A percentile compares a stretch with the other conserved stretches of the same genome.
Evolutionary conservation across 2,888 invertebrate genomes (phyloP).

Genomic region (Pseudanteris insignis): DNA sequence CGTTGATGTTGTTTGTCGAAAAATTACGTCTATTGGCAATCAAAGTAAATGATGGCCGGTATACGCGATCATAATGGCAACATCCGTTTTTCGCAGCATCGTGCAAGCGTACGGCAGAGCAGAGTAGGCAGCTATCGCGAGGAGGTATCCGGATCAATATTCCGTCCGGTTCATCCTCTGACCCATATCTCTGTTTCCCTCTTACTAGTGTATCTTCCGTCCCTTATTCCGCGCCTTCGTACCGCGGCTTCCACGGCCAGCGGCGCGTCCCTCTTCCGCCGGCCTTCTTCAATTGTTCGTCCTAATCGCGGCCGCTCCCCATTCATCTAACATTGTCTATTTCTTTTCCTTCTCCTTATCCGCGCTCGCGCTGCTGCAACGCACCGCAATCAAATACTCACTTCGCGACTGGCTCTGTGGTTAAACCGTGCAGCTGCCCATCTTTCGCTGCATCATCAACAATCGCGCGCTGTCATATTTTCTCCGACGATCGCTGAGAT

Average conservation of each 20-base stretch:
- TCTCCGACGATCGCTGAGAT: no score
- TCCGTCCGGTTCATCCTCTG: conserved; percentile 65
- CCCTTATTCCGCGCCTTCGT: conserved; percentile 21
- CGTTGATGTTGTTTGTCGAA: conserved; percentile 5
- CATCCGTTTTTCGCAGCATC: conserved; percentile 45
- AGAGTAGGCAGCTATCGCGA: conserved; percentile 58
- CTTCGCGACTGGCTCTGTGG: no score
- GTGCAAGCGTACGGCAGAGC: conserved; percentile 47
- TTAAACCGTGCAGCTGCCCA: no score
- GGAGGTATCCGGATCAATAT: conserved; percentile 63
- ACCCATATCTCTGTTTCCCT: conserved; percentile 63
- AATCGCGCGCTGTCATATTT: no score
- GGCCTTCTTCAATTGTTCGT: conserved; percentile 20
- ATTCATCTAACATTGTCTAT: conserved; percentile 32
- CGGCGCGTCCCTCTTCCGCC: conserved; percentile 1
- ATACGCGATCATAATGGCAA: conserved; percentile 30
- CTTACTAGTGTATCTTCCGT: conserved; percentile 47
- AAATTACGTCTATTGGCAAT: conserved; percentile 11
- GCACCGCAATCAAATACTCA: conserved; percentile 2
- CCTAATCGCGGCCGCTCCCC: conserved; percentile 11
- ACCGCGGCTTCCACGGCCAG: conserved; percentile 13
- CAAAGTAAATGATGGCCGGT: conserved; percentile 16
- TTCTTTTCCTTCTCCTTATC: conserved; percentile 25
- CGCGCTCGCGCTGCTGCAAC: conserved; percentile 29
- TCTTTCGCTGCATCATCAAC: background rate